Conservation (phyloP, 1,140 invertebrate species). For the Forficula auricularia region DNA sequence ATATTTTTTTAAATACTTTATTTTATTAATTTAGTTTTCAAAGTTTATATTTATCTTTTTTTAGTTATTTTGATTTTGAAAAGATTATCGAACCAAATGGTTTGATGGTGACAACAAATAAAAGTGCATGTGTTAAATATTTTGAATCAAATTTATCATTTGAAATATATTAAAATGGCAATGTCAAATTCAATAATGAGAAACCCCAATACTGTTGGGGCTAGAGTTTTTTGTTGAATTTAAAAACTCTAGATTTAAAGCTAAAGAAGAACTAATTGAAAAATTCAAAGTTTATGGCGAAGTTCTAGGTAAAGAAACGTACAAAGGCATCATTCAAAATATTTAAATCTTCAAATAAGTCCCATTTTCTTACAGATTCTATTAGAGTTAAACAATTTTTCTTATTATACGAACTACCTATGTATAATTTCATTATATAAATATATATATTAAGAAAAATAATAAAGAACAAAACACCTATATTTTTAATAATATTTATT, state of each 20-base stretch:
- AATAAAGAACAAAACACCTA: no score
- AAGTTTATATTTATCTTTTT: no score
- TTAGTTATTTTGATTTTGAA: no score
- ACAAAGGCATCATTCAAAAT: no score
- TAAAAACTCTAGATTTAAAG: constrained; percentile 41
- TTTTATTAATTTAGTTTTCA: no score
- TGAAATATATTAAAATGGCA: no score
- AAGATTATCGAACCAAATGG: no score
- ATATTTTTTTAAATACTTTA: no score
- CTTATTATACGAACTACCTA: background rate
- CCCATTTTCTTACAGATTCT: background rate
- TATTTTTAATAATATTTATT: constrained; percentile 2
- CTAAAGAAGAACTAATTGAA: constrained; percentile 49
- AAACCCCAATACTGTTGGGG: constrained; percentile 46
- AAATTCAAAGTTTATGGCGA: constrained; percentile 56
- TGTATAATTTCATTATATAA: background rate
- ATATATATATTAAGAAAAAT: constrained; percentile 2
- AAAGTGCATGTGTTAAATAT: no score
- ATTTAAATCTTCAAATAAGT: no score
- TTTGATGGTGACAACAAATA: no score
- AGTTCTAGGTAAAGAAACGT: constrained; percentile 26
- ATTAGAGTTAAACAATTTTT: background rate
- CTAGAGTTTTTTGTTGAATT: constrained; percentile 59
- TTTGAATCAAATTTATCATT: no score
- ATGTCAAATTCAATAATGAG: constrained; percentile 28